Conservation (phyloP, 1,140 invertebrate species). For the Phthorimaea operculella region DNA sequence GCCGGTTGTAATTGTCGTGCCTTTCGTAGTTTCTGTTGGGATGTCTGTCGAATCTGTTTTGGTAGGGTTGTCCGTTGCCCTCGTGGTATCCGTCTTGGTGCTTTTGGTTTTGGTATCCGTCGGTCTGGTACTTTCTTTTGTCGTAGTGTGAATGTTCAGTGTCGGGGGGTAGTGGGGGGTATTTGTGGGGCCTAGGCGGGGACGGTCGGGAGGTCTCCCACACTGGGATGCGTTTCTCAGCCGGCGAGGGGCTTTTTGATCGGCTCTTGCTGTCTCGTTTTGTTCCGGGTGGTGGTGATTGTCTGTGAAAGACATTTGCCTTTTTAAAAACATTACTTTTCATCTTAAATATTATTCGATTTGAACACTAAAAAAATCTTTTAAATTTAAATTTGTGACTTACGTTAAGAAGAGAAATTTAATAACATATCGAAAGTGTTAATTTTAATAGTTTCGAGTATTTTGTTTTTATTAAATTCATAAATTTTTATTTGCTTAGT, state of each 20-base stretch:
- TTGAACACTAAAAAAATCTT: too few relatives aligned
- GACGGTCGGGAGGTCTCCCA: constrained; percentile 33
- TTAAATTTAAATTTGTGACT: too few relatives aligned
- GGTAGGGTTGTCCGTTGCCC: constrained; percentile 26
- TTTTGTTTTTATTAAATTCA: too few relatives aligned
- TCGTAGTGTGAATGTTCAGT: constrained; percentile 23
- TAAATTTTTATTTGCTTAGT: too few relatives aligned
- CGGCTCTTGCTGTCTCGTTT: constrained; percentile 30
- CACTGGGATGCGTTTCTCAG: constrained; percentile 34
- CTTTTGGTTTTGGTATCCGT: constrained; percentile 11
- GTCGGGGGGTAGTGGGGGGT: constrained; percentile 17
- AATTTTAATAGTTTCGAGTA: too few relatives aligned
- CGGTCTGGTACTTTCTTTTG: constrained; percentile 19
- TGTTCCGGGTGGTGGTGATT: constrained; percentile 29
- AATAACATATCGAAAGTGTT: too few relatives aligned
- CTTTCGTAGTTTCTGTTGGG: constrained; percentile 22
- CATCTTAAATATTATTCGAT: too few relatives aligned
- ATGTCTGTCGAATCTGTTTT: constrained; percentile 25
- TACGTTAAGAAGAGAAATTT: too few relatives aligned
- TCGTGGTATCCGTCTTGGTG: constrained; percentile 20
- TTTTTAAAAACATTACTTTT: too few relatives aligned
- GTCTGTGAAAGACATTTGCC: constrained; percentile 21
- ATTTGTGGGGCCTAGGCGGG: constrained; percentile 21
- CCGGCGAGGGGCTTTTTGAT: constrained; percentile 34
- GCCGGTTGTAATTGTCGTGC: constrained; percentile 10